phyloP scores from a whole-genome alignment of 2,113 vertebrate species.

The Sinocyclocheilus anshuiensis region DNA sequence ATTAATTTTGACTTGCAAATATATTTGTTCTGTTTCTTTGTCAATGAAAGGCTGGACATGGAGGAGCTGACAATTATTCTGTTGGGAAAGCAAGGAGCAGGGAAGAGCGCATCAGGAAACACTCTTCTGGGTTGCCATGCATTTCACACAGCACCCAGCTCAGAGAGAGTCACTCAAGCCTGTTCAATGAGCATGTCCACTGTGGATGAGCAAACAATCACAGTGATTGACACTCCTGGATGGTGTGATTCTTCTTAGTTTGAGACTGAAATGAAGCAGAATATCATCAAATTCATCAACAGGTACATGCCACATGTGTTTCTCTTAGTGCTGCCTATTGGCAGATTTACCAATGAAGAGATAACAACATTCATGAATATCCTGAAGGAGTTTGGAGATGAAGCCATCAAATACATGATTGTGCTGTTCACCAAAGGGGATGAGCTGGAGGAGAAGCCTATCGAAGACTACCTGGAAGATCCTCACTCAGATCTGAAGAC shows the following conservation, averaged over 20 bases:
- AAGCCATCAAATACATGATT: background rate
- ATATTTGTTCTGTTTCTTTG: background rate
- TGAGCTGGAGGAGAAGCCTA: background rate
- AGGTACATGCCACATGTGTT: background rate
- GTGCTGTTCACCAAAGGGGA: slow-evolving; percentile 16
- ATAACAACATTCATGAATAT: background rate
- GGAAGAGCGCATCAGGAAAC: slow-evolving; percentile 2
- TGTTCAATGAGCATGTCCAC: background rate
- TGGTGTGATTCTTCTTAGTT: background rate
- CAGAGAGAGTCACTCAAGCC: background rate
- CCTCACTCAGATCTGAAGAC: background rate
- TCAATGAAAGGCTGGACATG: background rate
- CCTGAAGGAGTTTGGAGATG: slow-evolving; percentile 13
- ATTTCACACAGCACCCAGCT: background rate
- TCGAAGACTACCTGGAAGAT: slow-evolving; percentile 9
- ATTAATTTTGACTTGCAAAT: background rate
- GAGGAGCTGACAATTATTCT: background rate
- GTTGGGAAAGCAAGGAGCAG: slow-evolving; percentile 16
- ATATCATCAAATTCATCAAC: background rate
- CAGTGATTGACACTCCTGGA: slow-evolving; percentile 24
- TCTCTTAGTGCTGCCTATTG: background rate
- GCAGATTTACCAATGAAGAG: background rate
- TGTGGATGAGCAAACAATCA: background rate
- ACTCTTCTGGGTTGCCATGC: background rate
- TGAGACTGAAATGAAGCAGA: background rate